Base-by-base conservation (phyloP, 2,888 invertebrate genomes). In the Ochropleura leucogaster region DNA sequence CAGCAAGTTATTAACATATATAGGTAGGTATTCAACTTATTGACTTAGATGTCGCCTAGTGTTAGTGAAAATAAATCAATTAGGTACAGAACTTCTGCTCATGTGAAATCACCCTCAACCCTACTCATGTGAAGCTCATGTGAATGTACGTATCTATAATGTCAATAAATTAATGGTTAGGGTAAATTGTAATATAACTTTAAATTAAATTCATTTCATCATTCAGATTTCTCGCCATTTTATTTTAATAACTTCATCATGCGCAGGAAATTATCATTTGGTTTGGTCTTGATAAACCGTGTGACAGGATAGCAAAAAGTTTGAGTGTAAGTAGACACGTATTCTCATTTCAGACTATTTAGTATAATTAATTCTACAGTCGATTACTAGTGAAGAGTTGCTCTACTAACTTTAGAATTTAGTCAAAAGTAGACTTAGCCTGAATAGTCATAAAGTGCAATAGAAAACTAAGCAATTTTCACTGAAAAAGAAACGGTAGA, bases 181-280 rank as follows among this genome's bases (percentile, higher is more conserved):
- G 0, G 2, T 7, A 4, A 4, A 20, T 40, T 57, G 3, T 30
- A 30, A 8, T 10, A 14, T 14, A 18, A 49, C 18, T 65, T 46
- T 46, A 30, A 53, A 68, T 68, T 42, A 40, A 44, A 65, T 55
- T n/a, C 0, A 44, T 55, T 42, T 16, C 44, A 59, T 51, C 10
- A 1, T 44, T 44, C 10, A 62, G n/a, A 7, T 44, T 46, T 55
- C 14, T 14, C 20, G 5, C 12, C 8, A 44, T 57, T 70, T 64
- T 46, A 30, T 2, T n/a, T 30, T 2, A 76, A 70, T 70, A 70
- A 70, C 46, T 46, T 42, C 77, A 64, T 42, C 40, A 57, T 49
- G 14, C 14, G 16, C 59, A 65, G 65, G 71, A 60, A 77, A 77
- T 70, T 55, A 30, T 59, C 55, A 57, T 69, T 77, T 59, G 18